A percentile compares a stretch with the other conserved stretches of the same genome.
phyloP scores from a whole-genome alignment of 2,888 invertebrate species.

The Melinaea marsaeus region DNA sequence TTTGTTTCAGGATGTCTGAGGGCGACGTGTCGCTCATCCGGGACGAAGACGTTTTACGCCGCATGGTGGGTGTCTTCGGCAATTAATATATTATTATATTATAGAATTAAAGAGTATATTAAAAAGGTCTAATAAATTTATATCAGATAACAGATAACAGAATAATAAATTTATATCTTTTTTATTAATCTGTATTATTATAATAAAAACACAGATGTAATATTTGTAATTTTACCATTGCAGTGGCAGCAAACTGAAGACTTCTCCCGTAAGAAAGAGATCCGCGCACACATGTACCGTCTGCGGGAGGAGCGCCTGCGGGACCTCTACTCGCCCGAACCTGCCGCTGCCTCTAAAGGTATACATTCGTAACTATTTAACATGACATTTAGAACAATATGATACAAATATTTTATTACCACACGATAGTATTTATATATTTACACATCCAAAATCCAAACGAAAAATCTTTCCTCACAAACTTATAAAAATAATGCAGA shows the following conservation, averaged over 20 bases:
- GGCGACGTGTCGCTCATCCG: constrained; percentile 83
- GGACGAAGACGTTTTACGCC: constrained; percentile 86
- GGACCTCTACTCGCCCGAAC: constrained; percentile 82
- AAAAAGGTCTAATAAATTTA: too few species aligned
- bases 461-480: too few species aligned
- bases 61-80: constrained; percentile 78
- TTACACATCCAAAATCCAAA: too few species aligned
- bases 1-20: constrained; percentile 72
- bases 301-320: constrained; percentile 88
- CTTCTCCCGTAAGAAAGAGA: constrained; percentile 90
- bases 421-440: too few species aligned
- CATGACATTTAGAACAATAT: too few species aligned
- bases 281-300: constrained; percentile 90
- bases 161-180: too few species aligned
- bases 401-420: too few species aligned
- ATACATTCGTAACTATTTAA: neutral
- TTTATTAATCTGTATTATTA: neutral
- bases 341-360: constrained; percentile 61
- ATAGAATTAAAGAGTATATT: too few species aligned
- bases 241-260: constrained; percentile 93
- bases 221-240: constrained; percentile 35
- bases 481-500: too few species aligned
- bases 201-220: neutral
- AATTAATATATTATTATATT: too few species aligned
- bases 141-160: too few species aligned